These are phyloP conservation scores for Autographa pulchrina DNA, from an alignment of 2,888 invertebrate genomes.

Conservation along the genomic window DNA sequence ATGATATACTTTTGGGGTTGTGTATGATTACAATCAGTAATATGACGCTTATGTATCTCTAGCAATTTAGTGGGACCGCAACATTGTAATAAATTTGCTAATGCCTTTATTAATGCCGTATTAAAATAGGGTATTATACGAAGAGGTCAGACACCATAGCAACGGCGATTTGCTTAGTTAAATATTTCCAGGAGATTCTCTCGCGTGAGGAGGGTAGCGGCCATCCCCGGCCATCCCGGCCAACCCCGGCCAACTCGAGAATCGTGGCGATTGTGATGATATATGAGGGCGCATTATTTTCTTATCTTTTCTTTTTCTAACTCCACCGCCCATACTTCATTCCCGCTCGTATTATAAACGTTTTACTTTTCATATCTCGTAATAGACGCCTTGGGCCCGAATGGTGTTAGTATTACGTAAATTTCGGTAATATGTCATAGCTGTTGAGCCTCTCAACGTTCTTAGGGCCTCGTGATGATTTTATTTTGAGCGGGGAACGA, in stretches of 20 bases:
- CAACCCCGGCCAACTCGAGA: slow-evolving; percentile 78
- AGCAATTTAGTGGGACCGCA: slow-evolving; percentile 23
- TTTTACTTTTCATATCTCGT: slow-evolving; percentile 86
- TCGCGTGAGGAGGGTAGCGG: slow-evolving; percentile 83
- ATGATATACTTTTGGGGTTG: neutral
- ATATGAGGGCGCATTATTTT: slow-evolving; percentile 88
- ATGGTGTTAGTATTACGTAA: slow-evolving; percentile 83
- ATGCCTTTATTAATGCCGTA: slow-evolving; percentile 59
- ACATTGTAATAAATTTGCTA: slow-evolving; percentile 44
- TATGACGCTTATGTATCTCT: slow-evolving; percentile 18
- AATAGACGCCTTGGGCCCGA: slow-evolving; percentile 78
- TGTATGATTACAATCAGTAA: slow-evolving; percentile 15
- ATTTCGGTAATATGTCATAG: slow-evolving; percentile 82
- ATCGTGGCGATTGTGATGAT: slow-evolving; percentile 88
- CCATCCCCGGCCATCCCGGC: slow-evolving; percentile 69
- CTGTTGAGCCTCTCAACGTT: slow-evolving; percentile 64
- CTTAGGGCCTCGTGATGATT: slow-evolving; percentile 74
- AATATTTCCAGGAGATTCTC: slow-evolving; percentile 82
- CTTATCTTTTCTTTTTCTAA: slow-evolving; percentile 89
- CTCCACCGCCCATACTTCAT: slow-evolving; percentile 87
- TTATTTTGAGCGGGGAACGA: slow-evolving; percentile 71
- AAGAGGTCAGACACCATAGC: slow-evolving; percentile 62
- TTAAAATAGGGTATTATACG: slow-evolving; percentile 63
- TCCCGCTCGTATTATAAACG: slow-evolving; percentile 85
- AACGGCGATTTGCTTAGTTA: slow-evolving; percentile 76